phyloP scores from a whole-genome alignment of 2,888 invertebrate genomes.

The Mythimna albipuncta region DNA sequence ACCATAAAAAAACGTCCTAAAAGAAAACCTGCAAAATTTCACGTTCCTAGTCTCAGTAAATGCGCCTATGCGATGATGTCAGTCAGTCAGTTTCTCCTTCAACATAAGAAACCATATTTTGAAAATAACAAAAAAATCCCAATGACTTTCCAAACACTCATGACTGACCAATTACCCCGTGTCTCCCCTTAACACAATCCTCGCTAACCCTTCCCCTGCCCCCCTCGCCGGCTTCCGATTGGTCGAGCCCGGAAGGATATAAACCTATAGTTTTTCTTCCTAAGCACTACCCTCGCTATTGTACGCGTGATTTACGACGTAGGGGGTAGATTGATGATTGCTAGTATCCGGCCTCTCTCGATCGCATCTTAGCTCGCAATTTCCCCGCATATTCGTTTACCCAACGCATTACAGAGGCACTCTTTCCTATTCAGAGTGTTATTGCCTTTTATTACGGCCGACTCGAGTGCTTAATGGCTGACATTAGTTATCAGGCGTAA shows the following conservation, averaged over 20 bases:
- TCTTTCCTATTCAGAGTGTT: constrained; percentile 87
- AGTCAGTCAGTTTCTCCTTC: too few relatives aligned
- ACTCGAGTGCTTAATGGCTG: constrained; percentile 80
- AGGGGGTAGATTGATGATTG: constrained; percentile 88
- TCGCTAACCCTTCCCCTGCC: constrained; percentile 77
- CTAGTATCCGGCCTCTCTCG: constrained; percentile 81
- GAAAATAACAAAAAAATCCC: background rate
- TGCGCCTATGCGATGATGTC: too few relatives aligned
- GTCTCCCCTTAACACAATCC: constrained; percentile 66
- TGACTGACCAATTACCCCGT: constrained; percentile 63
- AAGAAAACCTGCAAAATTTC: too few relatives aligned
- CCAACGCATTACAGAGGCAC: constrained; percentile 86
- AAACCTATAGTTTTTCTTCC: constrained; percentile 91
- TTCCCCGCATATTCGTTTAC: constrained; percentile 90
- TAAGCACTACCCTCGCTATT: constrained; percentile 90
- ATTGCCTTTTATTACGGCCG: constrained; percentile 84
- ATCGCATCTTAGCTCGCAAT: constrained; percentile 85
- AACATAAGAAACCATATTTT: too few relatives aligned
- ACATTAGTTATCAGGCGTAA: constrained; percentile 72
- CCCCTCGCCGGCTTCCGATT: constrained; percentile 84
- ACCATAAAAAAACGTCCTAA: too few relatives aligned
- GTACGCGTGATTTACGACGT: constrained; percentile 89
- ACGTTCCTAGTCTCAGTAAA: too few relatives aligned
- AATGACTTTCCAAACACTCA: constrained; percentile 35
- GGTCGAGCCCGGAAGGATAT: constrained; percentile 90